Conservation (phyloP, 2,888 invertebrate species). For the Drosophila sordidapex region DNA sequence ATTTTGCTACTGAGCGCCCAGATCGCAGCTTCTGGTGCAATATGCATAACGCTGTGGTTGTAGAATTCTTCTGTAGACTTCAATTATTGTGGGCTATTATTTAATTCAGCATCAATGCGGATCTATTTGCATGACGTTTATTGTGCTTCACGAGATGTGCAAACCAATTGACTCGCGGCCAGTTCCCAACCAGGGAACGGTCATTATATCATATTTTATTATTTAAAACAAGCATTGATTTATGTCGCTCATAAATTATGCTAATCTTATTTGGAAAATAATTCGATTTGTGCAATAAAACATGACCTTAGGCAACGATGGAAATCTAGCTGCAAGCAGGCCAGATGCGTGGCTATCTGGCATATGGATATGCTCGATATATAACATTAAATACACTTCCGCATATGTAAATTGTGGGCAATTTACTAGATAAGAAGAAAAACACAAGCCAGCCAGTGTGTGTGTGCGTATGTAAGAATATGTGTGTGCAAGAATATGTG, state of each 20-base stretch:
- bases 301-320: conserved; percentile 17
- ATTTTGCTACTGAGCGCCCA: conserved; percentile 42
- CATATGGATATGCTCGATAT: conserved; percentile 1
- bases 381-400: conserved; percentile 36
- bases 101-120: conserved; percentile 50
- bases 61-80: conserved; percentile 5
- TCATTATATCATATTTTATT: conserved; percentile 20
- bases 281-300: conserved; percentile 47
- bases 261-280: conserved; percentile 36
- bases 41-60: background rate
- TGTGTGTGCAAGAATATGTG: conserved; percentile 4
- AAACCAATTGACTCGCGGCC: conserved; percentile 25
- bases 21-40: background rate
- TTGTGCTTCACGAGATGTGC: conserved; percentile 32
- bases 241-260: conserved; percentile 54
- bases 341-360: conserved; percentile 2
- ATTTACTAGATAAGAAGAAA: conserved; percentile 35
- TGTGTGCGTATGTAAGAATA: background rate
- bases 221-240: conserved; percentile 43
- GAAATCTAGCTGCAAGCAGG: conserved; percentile 6
- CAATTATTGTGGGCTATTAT: conserved; percentile 59
- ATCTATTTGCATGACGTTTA: conserved; percentile 17
- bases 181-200: conserved; percentile 4
- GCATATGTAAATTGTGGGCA: conserved; percentile 36
- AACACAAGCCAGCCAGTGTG: background rate